phyloP scores from a whole-genome alignment of 92 coral and sea anemone species.

The Diadumene lineata region DNA sequence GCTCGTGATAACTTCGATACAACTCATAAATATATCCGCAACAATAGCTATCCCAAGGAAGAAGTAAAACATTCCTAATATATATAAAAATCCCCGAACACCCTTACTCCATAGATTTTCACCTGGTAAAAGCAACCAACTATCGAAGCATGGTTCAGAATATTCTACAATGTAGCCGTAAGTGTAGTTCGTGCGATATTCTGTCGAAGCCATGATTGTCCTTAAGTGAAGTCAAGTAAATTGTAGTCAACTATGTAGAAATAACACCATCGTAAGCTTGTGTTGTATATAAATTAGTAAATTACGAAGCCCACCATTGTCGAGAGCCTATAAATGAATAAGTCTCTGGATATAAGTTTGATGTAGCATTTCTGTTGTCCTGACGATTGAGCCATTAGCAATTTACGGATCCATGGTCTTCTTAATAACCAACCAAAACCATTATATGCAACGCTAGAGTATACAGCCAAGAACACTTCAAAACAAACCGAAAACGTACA shows the following conservation, averaged over 20 bases:
- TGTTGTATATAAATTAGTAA: not conserved
- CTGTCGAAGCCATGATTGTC: conserved; percentile 20
- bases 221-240: not conserved
- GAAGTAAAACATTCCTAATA: conserved; percentile 65
- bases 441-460: conserved; percentile 1
- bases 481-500: not conserved
- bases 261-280: not conserved
- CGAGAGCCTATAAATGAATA: not conserved
- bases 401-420: not conserved
- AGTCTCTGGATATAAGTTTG: not conserved
- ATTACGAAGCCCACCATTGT: not conserved
- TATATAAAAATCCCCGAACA: conserved; percentile 63
- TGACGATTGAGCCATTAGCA: not conserved
- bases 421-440: conserved; percentile 20
- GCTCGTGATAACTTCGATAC: conserved; percentile 83
- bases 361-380: not conserved
- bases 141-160: conserved; percentile 60
- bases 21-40: conserved; percentile 88
- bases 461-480: not conserved
- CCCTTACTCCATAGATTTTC: conserved; percentile 73
- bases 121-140: conserved; percentile 81
- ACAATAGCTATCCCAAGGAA: conserved; percentile 89
- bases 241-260: too few relatives aligned
- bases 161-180: conserved; percentile 73
- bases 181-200: conserved; percentile 64